A percentile compares a stretch with the other conserved stretches of the same genome.
Evolutionary conservation across 2,888 invertebrate species (phyloP).

Genomic region (Flexamia atlantica): DNA sequence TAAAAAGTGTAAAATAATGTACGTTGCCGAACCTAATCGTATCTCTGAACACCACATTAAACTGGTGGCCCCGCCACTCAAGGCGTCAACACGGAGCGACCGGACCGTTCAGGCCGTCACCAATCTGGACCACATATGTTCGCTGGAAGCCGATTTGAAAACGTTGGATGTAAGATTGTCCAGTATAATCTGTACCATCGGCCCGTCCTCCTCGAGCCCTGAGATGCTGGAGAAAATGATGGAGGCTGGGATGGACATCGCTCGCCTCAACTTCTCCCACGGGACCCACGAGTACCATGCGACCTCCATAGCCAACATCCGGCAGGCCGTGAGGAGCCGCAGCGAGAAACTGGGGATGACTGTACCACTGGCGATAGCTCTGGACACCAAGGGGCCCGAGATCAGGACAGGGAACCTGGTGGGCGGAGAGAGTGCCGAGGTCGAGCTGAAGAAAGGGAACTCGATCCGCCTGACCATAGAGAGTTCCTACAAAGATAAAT

Average conservation of each 20-base stretch:
- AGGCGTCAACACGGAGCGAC: too few relatives aligned
- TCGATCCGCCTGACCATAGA: too few relatives aligned
- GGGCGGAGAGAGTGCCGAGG: slow-evolving; percentile 82
- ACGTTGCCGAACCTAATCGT: too few relatives aligned
- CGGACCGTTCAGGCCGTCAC: too few relatives aligned
- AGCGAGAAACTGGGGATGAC: slow-evolving; percentile 84
- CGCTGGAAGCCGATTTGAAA: too few relatives aligned
- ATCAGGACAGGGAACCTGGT: slow-evolving; percentile 95
- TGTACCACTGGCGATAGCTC: slow-evolving; percentile 93
- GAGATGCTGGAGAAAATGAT: slow-evolving; percentile 93
- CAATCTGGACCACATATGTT: too few relatives aligned
- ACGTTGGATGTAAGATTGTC: too few relatives aligned
- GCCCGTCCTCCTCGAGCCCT: slow-evolving; percentile 89
- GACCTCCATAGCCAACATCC: slow-evolving; percentile 92
- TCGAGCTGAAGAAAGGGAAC: too few relatives aligned
- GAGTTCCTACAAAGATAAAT: too few relatives aligned
- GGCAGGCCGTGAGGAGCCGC: slow-evolving; percentile 90
- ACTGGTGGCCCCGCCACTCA: too few relatives aligned
- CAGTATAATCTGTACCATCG: slow-evolving; percentile 72
- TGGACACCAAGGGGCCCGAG: slow-evolving; percentile 99
- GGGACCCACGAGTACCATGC: slow-evolving; percentile 98
- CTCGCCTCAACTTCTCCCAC: slow-evolving; percentile 96
- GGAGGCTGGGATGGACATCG: slow-evolving; percentile 97
- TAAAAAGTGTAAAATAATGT: too few relatives aligned
- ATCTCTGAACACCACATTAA: too few relatives aligned